Percentiles rank a stretch among this genome's conserved stretches.
Evolutionary conservation across 2,888 invertebrate species (phyloP).

Genomic region (Coenonympha glycerion): DNA sequence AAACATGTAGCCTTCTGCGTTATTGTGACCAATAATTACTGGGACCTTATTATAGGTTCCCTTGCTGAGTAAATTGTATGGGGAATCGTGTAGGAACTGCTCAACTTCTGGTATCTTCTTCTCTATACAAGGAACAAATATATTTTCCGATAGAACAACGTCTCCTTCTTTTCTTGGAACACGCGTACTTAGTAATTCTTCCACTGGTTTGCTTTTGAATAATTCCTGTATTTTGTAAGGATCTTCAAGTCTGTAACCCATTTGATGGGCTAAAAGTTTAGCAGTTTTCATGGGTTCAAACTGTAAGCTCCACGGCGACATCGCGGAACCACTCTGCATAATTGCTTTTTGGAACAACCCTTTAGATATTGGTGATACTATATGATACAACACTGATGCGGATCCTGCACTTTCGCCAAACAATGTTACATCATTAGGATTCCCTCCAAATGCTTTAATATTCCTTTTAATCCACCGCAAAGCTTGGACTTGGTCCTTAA

Average conservation of each 20-base stretch:
- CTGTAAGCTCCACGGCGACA: slow-evolving; percentile 61
- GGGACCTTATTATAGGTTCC: slow-evolving; percentile 54
- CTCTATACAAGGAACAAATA: slow-evolving; percentile 65
- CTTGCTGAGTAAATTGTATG: slow-evolving; percentile 48
- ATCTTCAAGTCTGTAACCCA: slow-evolving; percentile 45
- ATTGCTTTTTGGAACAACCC: slow-evolving; percentile 61
- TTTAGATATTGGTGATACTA: slow-evolving; percentile 58
- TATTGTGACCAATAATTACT: slow-evolving; percentile 57
- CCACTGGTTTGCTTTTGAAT: slow-evolving; percentile 41
- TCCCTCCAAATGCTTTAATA: slow-evolving; percentile 57
- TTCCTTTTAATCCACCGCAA: slow-evolving; percentile 57
- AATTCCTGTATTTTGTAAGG: slow-evolving; percentile 47
- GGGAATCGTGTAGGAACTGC: slow-evolving; percentile 49
- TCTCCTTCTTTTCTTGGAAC: slow-evolving; percentile 56
- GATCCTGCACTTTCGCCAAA: slow-evolving; percentile 70
- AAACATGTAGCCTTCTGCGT: slow-evolving; percentile 61
- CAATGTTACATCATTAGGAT: slow-evolving; percentile 57
- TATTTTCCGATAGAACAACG: slow-evolving; percentile 54
- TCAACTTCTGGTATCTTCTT: slow-evolving; percentile 38
- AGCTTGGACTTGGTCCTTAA: slow-evolving; percentile 65
- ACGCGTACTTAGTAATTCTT: slow-evolving; percentile 45
- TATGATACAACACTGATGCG: slow-evolving; percentile 55
- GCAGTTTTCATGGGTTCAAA: slow-evolving; percentile 55
- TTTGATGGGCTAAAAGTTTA: slow-evolving; percentile 42
- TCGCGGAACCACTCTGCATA: slow-evolving; percentile 61